Conservation (phyloP, 2,888 invertebrate genomes). For the Cephus nigrinus region DNA sequence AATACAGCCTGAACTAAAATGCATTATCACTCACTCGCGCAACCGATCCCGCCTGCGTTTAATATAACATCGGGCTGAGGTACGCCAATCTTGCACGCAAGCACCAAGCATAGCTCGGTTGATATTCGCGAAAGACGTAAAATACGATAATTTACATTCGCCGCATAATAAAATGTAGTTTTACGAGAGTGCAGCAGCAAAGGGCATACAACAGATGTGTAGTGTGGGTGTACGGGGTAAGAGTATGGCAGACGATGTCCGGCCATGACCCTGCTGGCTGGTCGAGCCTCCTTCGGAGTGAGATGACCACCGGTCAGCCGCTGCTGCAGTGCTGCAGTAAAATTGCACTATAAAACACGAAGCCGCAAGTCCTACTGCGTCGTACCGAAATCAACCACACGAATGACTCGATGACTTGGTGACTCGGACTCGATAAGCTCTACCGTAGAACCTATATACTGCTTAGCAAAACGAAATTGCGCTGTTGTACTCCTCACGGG, state of each 20-base stretch:
- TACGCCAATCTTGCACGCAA: neutral
- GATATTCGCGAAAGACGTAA: constrained; percentile 31
- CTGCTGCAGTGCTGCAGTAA: constrained; percentile 35
- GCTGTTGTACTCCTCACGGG: neutral
- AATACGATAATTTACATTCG: constrained; percentile 48
- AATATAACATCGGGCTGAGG: neutral
- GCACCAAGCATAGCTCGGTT: constrained; percentile 2
- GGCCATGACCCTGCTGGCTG: constrained; percentile 62
- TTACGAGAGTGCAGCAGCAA: constrained; percentile 42
- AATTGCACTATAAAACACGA: constrained; percentile 34
- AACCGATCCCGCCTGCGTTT: neutral
- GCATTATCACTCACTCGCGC: neutral
- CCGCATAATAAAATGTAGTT: constrained; percentile 45
- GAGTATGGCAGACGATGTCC: constrained; percentile 63
- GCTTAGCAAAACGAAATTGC: neutral
- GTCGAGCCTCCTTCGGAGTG: constrained; percentile 18
- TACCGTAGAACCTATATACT: neutral
- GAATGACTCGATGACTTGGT: neutral
- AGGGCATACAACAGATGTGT: constrained; percentile 42
- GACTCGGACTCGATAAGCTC: neutral
- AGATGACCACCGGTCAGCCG: constrained; percentile 44
- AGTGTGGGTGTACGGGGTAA: constrained; percentile 52
- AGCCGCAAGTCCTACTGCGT: constrained; percentile 28
- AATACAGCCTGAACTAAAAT: neutral
- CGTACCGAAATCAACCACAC: constrained; percentile 34